phyloP scores from a whole-genome alignment of 2,113 vertebrate genomes.

The Urocitellus parryii region DNA sequence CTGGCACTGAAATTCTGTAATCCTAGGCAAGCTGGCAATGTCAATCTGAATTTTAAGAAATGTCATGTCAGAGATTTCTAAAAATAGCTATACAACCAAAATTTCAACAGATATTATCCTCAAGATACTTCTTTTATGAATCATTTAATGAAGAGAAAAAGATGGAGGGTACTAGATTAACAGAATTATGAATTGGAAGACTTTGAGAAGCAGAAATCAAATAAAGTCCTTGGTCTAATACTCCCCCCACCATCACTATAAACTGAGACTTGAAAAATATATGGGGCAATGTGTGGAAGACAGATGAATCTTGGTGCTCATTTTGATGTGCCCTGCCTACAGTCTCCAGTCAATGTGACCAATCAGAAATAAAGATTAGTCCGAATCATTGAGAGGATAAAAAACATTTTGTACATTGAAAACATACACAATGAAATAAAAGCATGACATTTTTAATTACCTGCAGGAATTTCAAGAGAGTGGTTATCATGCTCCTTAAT shows the following conservation, averaged over 20 bases:
- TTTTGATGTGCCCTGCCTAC: neutral
- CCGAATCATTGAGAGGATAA: neutral
- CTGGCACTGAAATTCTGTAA: neutral
- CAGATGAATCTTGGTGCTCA: neutral
- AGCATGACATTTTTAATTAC: conserved; percentile 58
- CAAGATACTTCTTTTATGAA: neutral
- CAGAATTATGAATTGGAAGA: neutral
- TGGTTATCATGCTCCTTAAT: conserved; percentile 8
- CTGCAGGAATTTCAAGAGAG: conserved; percentile 48
- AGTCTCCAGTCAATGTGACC: neutral
- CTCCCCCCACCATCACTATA: neutral
- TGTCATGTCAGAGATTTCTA: neutral
- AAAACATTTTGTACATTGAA: conserved; percentile 12
- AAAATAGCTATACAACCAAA: conserved; percentile 31
- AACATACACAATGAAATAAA: conserved; percentile 8
- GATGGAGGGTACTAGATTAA: neutral
- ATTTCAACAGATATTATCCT: neutral
- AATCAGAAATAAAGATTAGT: neutral
- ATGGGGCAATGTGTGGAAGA: neutral
- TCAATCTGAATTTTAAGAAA: conserved; percentile 26
- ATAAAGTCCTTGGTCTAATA: neutral
- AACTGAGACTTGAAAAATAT: neutral
- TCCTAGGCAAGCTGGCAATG: neutral
- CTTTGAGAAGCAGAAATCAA: neutral
- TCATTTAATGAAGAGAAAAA: neutral